A percentile compares a stretch with the other conserved stretches of the same genome.
Evolutionary conservation across 2,113 vertebrate genomes (phyloP).

Genomic region (Eidolon helvum): DNA sequence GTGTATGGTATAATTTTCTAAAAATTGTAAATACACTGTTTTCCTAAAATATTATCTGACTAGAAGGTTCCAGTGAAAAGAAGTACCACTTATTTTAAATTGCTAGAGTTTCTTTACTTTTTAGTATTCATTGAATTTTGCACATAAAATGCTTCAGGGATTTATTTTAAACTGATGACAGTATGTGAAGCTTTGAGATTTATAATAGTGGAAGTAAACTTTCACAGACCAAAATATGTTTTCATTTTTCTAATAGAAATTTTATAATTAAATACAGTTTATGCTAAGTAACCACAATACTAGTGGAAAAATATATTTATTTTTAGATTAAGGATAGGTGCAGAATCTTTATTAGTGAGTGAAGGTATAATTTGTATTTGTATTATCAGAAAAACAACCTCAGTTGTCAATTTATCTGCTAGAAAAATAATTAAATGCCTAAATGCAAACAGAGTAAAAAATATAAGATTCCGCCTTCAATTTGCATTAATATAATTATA

Average conservation of each 20-base stretch:
- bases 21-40: neutral
- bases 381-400: slow-evolving; percentile 62
- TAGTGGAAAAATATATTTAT: slow-evolving; percentile 49
- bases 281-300: slow-evolving; percentile 24
- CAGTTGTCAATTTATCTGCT: slow-evolving; percentile 62
- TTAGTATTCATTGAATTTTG: slow-evolving; percentile 56
- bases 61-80: slow-evolving; percentile 1
- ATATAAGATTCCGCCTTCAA: slow-evolving; percentile 54
- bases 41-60: neutral
- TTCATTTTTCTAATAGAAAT: slow-evolving; percentile 64
- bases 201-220: slow-evolving; percentile 50
- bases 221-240: slow-evolving; percentile 31
- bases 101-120: neutral
- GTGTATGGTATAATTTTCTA: neutral
- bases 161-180: slow-evolving; percentile 57
- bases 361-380: slow-evolving; percentile 65
- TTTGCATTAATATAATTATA: slow-evolving; percentile 69
- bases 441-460: slow-evolving; percentile 69
- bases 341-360: slow-evolving; percentile 63
- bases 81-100: slow-evolving; percentile 30
- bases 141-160: slow-evolving; percentile 30
- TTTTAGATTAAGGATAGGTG: slow-evolving; percentile 71
- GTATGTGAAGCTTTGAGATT: slow-evolving; percentile 42
- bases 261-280: slow-evolving; percentile 60
- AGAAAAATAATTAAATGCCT: slow-evolving; percentile 64